These are phyloP conservation scores for Plotosus lineatus DNA, from an alignment of 2,113 vertebrate species.

Conservation along the genomic window DNA sequence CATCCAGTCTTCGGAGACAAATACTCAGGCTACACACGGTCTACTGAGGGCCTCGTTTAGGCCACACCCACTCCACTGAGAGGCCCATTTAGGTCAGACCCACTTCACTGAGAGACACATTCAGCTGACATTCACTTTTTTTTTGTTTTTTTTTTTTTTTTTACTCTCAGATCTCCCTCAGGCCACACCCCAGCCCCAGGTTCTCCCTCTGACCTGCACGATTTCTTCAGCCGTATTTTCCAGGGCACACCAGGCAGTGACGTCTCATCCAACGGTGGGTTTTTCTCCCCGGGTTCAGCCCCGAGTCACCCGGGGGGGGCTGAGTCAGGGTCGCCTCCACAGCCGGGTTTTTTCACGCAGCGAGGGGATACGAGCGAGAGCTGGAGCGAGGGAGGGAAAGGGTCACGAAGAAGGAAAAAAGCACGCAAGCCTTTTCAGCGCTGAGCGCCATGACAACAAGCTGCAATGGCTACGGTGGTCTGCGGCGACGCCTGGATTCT, in stretches of 20 bases:
- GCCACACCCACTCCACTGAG: no score
- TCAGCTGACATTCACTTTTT: not conserved
- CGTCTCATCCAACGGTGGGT: slow-evolving; percentile 78
- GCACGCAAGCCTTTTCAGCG: slow-evolving; percentile 87
- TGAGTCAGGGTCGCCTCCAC: slow-evolving; percentile 64
- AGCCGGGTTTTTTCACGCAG: slow-evolving; percentile 70
- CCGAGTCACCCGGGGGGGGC: slow-evolving; percentile 58
- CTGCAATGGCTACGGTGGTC: not conserved
- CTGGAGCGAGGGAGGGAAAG: slow-evolving; percentile 75
- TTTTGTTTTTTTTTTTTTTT: not conserved
- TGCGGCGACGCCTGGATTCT: not conserved
- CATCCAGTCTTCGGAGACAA: not conserved
- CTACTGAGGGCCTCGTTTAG: no score
- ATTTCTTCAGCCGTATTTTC: slow-evolving; percentile 86
- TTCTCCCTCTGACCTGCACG: slow-evolving; percentile 82
- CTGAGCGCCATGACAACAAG: slow-evolving; percentile 63
- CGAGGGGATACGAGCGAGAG: slow-evolving; percentile 67
- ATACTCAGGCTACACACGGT: no score
- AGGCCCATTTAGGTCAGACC: not conserved
- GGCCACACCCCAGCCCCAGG: slow-evolving; percentile 69
- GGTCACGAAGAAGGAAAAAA: slow-evolving; percentile 82
- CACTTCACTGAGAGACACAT: not conserved
- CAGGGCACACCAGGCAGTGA: slow-evolving; percentile 77
- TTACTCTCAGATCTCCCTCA: slow-evolving; percentile 72
- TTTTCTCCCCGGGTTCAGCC: slow-evolving; percentile 75